phyloP scores from a whole-genome alignment of 2,888 invertebrate species.

The Lingula anatina region DNA sequence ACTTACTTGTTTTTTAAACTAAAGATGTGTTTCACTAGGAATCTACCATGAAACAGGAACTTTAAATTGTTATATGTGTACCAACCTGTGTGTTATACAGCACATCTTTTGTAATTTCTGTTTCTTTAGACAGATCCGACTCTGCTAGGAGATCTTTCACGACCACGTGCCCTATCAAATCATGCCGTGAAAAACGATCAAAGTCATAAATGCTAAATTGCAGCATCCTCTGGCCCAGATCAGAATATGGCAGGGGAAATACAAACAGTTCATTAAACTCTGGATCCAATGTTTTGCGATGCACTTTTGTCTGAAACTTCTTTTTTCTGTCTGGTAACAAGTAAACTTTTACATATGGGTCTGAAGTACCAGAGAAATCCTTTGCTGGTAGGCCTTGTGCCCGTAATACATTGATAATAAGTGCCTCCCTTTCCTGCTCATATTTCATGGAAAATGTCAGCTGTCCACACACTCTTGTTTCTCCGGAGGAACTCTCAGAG shows the following conservation, averaged over 20 bases:
- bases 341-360: slow-evolving; percentile 83
- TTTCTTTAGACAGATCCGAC: slow-evolving; percentile 73
- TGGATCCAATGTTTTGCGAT: slow-evolving; percentile 73
- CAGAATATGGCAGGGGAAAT: slow-evolving; percentile 74
- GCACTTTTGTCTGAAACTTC: slow-evolving; percentile 77
- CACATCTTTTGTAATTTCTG: too few relatives aligned
- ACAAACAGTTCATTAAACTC: slow-evolving; percentile 80
- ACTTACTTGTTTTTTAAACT: too few relatives aligned
- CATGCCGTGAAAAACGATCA: slow-evolving; percentile 81
- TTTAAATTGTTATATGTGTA: too few relatives aligned
- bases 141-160: slow-evolving; percentile 73
- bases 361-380: slow-evolving; percentile 78
- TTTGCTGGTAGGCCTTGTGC: slow-evolving; percentile 76
- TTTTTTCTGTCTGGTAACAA: slow-evolving; percentile 78
- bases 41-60: too few relatives aligned
- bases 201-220: slow-evolving; percentile 86
- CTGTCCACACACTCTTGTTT: slow-evolving; percentile 61
- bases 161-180: slow-evolving; percentile 79
- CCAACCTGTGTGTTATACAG: too few relatives aligned
- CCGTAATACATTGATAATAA: slow-evolving; percentile 70
- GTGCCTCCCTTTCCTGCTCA: slow-evolving; percentile 73
- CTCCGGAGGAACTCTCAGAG: slow-evolving; percentile 33
- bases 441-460: slow-evolving; percentile 76
- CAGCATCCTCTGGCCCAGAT: slow-evolving; percentile 68
- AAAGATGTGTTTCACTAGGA: too few relatives aligned